These are phyloP conservation scores for Lepisosteus oculatus DNA, from an alignment of 2,113 vertebrate genomes.

Conservation along the genomic window DNA sequence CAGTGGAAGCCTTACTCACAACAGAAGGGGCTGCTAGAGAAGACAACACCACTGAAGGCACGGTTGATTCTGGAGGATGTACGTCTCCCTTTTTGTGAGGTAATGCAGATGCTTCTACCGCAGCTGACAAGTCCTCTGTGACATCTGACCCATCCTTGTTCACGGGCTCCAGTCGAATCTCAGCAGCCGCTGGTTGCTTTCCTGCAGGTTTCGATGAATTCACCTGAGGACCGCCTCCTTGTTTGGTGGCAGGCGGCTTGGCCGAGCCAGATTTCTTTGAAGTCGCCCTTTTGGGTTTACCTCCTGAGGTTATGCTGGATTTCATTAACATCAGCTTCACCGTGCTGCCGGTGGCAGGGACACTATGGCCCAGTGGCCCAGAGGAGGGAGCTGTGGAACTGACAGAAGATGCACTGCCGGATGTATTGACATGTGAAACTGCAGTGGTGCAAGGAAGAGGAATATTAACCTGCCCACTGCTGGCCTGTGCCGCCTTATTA, in stretches of 20 bases:
- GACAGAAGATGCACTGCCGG: constrained; percentile 28
- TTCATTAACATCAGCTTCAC: constrained; percentile 48
- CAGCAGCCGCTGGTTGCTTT: constrained; percentile 33
- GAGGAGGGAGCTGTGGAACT: constrained; percentile 34
- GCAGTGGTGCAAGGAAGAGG: constrained; percentile 32
- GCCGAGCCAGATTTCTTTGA: constrained; percentile 69
- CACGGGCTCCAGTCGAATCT: constrained; percentile 22
- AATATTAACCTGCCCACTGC: neutral
- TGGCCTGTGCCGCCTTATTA: constrained; percentile 54
- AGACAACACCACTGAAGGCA: constrained; percentile 27
- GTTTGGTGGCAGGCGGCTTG: constrained; percentile 58
- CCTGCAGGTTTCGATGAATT: constrained; percentile 49
- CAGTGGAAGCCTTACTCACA: too few relatives aligned
- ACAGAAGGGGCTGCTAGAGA: constrained; percentile 12
- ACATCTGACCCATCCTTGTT: too few relatives aligned
- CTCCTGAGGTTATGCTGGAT: constrained; percentile 38
- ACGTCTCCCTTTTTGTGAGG: too few relatives aligned
- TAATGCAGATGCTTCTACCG: too few relatives aligned
- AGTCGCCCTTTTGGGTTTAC: constrained; percentile 65
- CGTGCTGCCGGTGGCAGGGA: constrained; percentile 11
- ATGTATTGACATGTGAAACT: constrained; percentile 12
- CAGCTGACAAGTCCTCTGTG: too few relatives aligned
- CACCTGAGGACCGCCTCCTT: constrained; percentile 37
- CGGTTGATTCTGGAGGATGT: constrained; percentile 17
- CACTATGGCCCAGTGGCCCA: constrained; percentile 24